Conservation (phyloP, 2,888 invertebrate genomes). For the Ametastegia equiseti region DNA sequence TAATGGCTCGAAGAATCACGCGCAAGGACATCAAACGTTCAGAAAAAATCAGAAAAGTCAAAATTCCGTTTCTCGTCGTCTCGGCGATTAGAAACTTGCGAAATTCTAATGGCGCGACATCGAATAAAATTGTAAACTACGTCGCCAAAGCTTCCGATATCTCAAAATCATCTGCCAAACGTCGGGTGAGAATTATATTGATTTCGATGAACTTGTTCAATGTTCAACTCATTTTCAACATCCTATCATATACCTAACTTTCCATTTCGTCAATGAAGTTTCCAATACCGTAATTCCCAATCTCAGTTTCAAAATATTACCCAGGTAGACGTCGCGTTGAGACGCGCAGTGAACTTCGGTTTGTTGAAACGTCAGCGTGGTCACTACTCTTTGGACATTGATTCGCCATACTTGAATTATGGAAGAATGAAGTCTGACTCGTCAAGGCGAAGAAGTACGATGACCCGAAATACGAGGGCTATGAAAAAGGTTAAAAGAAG, state of each 20-base stretch:
- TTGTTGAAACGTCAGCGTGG: slow-evolving; percentile 59
- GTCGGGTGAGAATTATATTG: slow-evolving; percentile 56
- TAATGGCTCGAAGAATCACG: slow-evolving; percentile 23
- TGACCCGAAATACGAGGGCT: not conserved
- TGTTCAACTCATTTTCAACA: not conserved
- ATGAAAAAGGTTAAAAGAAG: not conserved
- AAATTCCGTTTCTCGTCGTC: slow-evolving; percentile 55
- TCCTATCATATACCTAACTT: not conserved
- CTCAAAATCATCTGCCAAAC: slow-evolving; percentile 58
- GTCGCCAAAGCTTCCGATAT: slow-evolving; percentile 51
- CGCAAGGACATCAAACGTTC: not conserved
- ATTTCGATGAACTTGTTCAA: too few species aligned
- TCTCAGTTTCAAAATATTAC: not conserved
- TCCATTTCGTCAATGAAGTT: not conserved
- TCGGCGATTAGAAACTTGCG: slow-evolving; percentile 59
- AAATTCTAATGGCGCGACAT: slow-evolving; percentile 58
- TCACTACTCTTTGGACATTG: slow-evolving; percentile 55
- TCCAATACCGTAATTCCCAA: not conserved
- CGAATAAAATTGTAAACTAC: slow-evolving; percentile 61
- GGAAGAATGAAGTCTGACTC: not conserved
- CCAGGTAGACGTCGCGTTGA: slow-evolving; percentile 61
- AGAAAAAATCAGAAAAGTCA: not conserved
- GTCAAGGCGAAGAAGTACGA: not conserved
- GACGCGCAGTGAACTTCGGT: slow-evolving; percentile 62
- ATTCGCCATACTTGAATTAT: slow-evolving; percentile 2